Conservation (phyloP, 2,113 vertebrate genomes). For the Centropristis striata region DNA sequence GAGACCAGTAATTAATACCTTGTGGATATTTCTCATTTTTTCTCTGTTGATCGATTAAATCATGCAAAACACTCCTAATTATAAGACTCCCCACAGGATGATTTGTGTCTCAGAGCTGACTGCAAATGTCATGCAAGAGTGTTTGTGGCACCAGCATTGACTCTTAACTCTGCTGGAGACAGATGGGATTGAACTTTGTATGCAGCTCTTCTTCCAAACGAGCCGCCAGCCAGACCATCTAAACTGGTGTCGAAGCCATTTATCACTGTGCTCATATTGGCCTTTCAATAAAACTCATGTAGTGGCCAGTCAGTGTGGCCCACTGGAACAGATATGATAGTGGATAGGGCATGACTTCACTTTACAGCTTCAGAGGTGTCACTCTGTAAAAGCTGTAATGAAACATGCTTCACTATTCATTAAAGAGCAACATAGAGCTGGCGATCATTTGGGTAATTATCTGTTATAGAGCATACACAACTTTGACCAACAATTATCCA, state of each 20-base stretch:
- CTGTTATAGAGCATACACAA: not conserved
- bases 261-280: constrained; percentile 44
- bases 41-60: constrained; percentile 81
- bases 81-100: constrained; percentile 75
- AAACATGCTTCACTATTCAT: constrained; percentile 19
- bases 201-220: constrained; percentile 48
- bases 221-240: constrained; percentile 30
- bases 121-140: constrained; percentile 77
- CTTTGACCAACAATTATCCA: not conserved
- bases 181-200: constrained; percentile 66
- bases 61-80: constrained; percentile 84
- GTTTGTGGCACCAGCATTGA: constrained; percentile 68
- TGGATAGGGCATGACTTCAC: constrained; percentile 10
- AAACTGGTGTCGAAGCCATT: constrained; percentile 16
- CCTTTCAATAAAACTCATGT: constrained; percentile 48
- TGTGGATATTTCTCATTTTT: constrained; percentile 75
- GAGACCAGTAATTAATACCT: constrained; percentile 83
- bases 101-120: constrained; percentile 67
- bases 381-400: constrained; percentile 30
- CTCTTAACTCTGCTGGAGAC: constrained; percentile 53
- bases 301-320: constrained; percentile 8
- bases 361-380: constrained; percentile 12
- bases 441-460: not conserved
- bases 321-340: constrained; percentile 22
- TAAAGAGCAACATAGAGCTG: not conserved